These are phyloP conservation scores for Hybos culiciformis DNA, from an alignment of 2,888 invertebrate genomes.

Conservation along the genomic window DNA sequence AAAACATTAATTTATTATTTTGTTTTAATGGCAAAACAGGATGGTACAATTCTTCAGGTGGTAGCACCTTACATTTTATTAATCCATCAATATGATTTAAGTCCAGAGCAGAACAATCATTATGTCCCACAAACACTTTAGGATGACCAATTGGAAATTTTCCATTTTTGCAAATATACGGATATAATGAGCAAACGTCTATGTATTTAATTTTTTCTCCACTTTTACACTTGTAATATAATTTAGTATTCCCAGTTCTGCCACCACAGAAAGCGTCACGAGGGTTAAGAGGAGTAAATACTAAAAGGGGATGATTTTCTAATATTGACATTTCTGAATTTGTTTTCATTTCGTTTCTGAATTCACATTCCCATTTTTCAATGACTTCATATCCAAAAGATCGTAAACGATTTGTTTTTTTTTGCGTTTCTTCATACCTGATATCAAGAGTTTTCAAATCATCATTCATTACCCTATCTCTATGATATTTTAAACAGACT, in stretches of 20 bases:
- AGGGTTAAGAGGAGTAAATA: conserved; percentile 13
- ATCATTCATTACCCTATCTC: neutral
- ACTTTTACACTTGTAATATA: conserved; percentile 14
- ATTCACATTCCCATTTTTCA: conserved; percentile 7
- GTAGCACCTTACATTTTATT: conserved; percentile 17
- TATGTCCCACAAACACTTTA: conserved; percentile 14
- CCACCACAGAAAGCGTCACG: conserved; percentile 20
- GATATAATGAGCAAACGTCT: conserved; percentile 21
- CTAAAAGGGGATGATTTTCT: neutral
- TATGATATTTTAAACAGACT: neutral
- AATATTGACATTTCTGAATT: neutral
- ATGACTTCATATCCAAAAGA: conserved; percentile 7
- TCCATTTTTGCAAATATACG: conserved; percentile 19
- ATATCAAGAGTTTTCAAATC: neutral
- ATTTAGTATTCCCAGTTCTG: conserved; percentile 15
- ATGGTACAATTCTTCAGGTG: conserved; percentile 18
- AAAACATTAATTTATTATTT: conserved; percentile 18
- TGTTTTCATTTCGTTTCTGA: neutral
- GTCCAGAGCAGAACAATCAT: conserved; percentile 9
- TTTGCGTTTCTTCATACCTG: neutral
- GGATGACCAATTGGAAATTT: conserved; percentile 23
- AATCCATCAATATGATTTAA: conserved; percentile 16
- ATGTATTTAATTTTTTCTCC: conserved; percentile 18
- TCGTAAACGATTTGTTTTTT: conserved; percentile 3
- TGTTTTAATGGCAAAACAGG: conserved; percentile 21